Percentiles rank a stretch among this genome's conserved stretches.
Conservation (phyloP, 1,140 invertebrate genomes). For the Lethrus apterus region DNA sequence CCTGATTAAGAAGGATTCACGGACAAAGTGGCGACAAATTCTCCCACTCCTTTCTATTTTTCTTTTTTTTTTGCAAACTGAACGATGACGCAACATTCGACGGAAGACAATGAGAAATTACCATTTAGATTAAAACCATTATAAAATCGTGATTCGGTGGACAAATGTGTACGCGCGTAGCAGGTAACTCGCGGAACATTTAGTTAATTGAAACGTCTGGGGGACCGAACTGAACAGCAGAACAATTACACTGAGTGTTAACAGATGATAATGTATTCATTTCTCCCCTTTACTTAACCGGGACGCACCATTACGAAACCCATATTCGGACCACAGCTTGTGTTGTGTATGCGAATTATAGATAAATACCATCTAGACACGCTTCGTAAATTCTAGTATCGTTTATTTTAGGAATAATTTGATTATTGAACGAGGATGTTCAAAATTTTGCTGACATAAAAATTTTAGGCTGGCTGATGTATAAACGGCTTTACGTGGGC, state of each 20-base stretch:
- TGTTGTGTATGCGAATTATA: no score
- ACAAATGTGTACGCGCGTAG: slow-evolving; percentile 30
- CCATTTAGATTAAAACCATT: slow-evolving; percentile 34
- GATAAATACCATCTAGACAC: no score
- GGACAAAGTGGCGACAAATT: slow-evolving; percentile 13
- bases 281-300: slow-evolving; percentile 14
- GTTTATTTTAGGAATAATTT: no score
- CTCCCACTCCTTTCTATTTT: background rate
- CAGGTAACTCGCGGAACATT: slow-evolving; percentile 38
- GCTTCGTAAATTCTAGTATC: no score
- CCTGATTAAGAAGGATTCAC: slow-evolving; percentile 36
- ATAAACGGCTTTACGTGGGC: no score
- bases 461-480: no score
- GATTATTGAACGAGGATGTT: no score
- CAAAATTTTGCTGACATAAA: no score
- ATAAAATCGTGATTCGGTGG: slow-evolving; percentile 22
- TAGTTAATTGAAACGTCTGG: slow-evolving; percentile 40
- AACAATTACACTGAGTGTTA: slow-evolving; percentile 40
- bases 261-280: slow-evolving; percentile 39
- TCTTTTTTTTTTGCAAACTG: background rate
- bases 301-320: background rate
- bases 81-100: background rate
- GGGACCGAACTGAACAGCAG: slow-evolving; percentile 30
- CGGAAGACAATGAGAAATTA: slow-evolving; percentile 21
- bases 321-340: slow-evolving; percentile 4